Base-by-base conservation (phyloP, 2,888 invertebrate genomes). In the Rotaria socialis region DNA sequence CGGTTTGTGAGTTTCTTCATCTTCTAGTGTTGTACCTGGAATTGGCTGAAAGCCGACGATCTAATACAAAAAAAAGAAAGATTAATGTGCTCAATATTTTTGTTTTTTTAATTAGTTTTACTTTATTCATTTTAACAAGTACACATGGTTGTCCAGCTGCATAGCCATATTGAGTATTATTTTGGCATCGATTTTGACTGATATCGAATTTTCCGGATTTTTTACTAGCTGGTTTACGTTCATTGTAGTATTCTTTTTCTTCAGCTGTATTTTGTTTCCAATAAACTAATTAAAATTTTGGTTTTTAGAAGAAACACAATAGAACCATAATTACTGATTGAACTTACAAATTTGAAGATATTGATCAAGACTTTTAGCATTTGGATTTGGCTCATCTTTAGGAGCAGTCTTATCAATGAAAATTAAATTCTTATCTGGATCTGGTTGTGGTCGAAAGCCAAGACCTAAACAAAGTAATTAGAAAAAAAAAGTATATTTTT, bases 391-490 rank as follows among this genome's bases (percentile, higher is more conserved):
- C 1, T 27, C 27, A 27, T 67, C 0, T 2, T 1, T 14, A 67
- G 6, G 27, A 8, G 2, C 35, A 6, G 16, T 52, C 52, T 27
- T 27, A 3, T 67, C 47, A 80, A 47, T 2, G 5, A 41, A 16
- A 91, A 96, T 96, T 92, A 96, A 96, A 89, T 96, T 95, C 90
- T 96, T 96, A 87, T 94, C 93, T 89, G 95, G 95, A 89, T 96
- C 50, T 22, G 85, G 96, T 95, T 95, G 95, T 88, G 97, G 97
- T 90, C 97, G 94, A 93, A 96, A 97, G 89, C 97, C 97, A 90
- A 97, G 93, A 90, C 96, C 96, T 95, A 91, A 47, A 89, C 8
- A 89, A 50, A 22, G 74, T 35, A 67, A 43, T 47, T 50, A 50
- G 8, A 43, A 8, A 47, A 8, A 47, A 8, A 3, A 10, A n/a